phyloP scores from a whole-genome alignment of 2,888 invertebrate species.

The Synergus itoensis region DNA sequence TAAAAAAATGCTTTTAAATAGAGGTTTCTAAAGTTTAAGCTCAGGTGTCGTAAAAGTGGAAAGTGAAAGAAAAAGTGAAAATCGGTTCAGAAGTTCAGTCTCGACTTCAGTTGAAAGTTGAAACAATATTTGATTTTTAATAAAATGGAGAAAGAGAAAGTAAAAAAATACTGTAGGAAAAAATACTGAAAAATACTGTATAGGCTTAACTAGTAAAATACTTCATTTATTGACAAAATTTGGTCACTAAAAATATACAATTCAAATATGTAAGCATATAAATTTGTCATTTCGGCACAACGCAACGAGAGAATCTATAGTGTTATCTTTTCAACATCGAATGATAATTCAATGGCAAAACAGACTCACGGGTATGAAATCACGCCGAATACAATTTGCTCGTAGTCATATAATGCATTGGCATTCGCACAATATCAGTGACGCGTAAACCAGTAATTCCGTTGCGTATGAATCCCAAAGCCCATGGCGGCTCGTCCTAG shows the following conservation, averaged over 20 bases:
- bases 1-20: neutral
- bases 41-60: neutral
- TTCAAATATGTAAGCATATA: neutral
- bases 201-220: no score
- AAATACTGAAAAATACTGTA: no score
- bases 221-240: no score
- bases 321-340: neutral
- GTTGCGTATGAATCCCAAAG: conserved; percentile 74
- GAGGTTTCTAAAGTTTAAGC: conserved; percentile 6
- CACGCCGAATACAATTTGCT: conserved; percentile 52
- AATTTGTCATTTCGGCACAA: neutral
- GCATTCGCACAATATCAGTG: conserved; percentile 67
- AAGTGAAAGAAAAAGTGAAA: neutral
- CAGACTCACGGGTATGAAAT: conserved; percentile 56
- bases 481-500: conserved; percentile 56
- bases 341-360: conserved; percentile 55
- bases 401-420: conserved; percentile 56
- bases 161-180: no score
- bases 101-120: neutral
- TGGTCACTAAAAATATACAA: neutral
- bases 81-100: no score
- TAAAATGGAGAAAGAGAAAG: no score
- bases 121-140: neutral
- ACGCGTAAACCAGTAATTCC: conserved; percentile 74
- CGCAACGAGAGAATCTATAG: neutral